Base-by-base conservation (phyloP, 2,113 vertebrate species). In the Lates calcarifer region DNA sequence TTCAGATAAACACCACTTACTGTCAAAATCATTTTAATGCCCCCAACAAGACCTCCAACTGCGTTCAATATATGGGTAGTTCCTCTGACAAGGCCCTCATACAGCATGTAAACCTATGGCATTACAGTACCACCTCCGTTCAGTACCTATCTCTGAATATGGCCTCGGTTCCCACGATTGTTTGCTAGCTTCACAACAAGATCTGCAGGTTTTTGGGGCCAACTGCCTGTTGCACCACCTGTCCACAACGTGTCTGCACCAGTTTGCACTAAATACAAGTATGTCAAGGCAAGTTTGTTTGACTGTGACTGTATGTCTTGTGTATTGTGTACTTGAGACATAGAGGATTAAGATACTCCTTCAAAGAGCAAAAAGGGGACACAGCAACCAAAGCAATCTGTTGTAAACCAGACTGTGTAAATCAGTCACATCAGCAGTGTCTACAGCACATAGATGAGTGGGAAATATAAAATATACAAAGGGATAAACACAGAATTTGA, bases 1-100 rank as follows among this genome's bases (percentile, higher is more conserved):
- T 67, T 66, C 22, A 84, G 62, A 90, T 74, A 86, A 90, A 88
- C 62, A 82, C 64, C 87, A 79, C 84, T 87, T 72, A 55, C 57
- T 68, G 41, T 63, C 67, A 74, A 66, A 63, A 49, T 76, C 37
- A 64, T 71, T 72, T 41, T 2, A 83, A 77, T 64, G 12, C 41
- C 45, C 45, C 29, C 39, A 69, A 64, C 24, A 57, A 56, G 31
- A 77, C 66, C 45, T 77, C 61, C 14, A 13, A 28, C 33, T 57
- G 55, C 65, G 55, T 35, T 69, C 15, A 56, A 17, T 62, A 58
- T 51, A 24, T 57, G 64, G 51, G 28, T 28, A 20, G n/a, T 31
- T 71, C 39, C 15, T 70, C 57, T 60, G 31, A 66, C 28, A 77
- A 53, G 28, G 15, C 61, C 26, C 47, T 72, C n/a, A 7, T 33